Conservation (phyloP, 2,797 vertebrate genomes). For the Falco columbarius region DNA sequence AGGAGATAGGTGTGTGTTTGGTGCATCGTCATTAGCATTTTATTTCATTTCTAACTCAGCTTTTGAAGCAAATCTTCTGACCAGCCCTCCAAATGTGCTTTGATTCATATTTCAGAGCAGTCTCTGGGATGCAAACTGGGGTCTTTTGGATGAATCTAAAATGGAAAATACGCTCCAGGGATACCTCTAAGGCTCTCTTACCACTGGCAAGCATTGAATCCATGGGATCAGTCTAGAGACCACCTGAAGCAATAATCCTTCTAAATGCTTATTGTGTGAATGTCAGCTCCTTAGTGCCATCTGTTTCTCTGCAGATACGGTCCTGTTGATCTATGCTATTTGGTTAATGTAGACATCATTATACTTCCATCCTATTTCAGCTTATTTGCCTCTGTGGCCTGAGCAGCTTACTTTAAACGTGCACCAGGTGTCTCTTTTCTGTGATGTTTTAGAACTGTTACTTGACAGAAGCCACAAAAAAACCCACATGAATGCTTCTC, state of each 20-base stretch:
- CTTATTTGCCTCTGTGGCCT: neutral
- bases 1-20: neutral
- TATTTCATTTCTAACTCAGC: neutral
- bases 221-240: neutral
- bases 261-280: neutral
- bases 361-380: neutral
- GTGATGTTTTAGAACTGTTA: neutral
- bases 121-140: neutral
- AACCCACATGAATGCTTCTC: neutral
- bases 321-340: neutral
- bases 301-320: neutral
- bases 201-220: neutral
- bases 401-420: neutral
- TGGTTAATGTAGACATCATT: neutral
- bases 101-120: neutral
- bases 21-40: neutral
- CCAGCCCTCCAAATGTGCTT: neutral
- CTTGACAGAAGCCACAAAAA: neutral
- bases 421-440: neutral
- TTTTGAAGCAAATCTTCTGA: neutral
- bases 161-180: neutral
- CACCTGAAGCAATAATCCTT: constrained; percentile 14
- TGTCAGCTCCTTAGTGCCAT: neutral
- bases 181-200: neutral
- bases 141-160: neutral